Evolutionary conservation across 35 echinoderm and acorn worm species (phyloP), one percentile per base, ranked within the genome.

Genomic region (Nesometra sesokonis): DNA sequence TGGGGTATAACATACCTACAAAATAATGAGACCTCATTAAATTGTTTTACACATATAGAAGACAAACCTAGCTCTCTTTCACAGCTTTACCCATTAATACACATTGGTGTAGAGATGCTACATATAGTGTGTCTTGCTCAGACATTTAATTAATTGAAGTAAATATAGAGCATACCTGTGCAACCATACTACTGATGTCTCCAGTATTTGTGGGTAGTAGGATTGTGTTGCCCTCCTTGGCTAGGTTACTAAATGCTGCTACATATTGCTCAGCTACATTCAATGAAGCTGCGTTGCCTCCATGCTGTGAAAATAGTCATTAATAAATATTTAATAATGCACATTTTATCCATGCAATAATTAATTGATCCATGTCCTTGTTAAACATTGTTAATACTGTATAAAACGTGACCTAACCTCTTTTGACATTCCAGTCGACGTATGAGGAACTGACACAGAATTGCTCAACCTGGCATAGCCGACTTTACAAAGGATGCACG

Each of bases 211-310:
- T 79, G 30, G 95, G 95, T 76, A 98, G 85, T 32, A 98, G 77
- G 0, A 98, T 79, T 0, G 95, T 98, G 78, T 98, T 98, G 34
- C 76, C 84, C 32, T 89, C 85, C 81, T 94, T 98, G 31, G 95
- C 95, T 82, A 98, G 77, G 77, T 94, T 94, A 89, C 87, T 78
- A 86, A 98, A 98, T 3, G 95, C 95, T 77, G 84, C 77, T 46
- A 98, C 95, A 86, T 98, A 98, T 87, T 98, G 95, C 79, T 98
- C 95, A 23, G 95, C 95, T 76, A 98, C 90, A 33, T 94, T 93
- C 40, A 94, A 88, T 5, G 90, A 92, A 34, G 95, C 95, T 90
- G 95, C 95, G 92, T 94, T 94, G 17, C 82, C 82, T 32, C 95
- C 95, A 88, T 98, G 82, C 95, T 98, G 85, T 84, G 35, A 36